These are phyloP conservation scores for Sebastes minor DNA, from an alignment of 2,797 vertebrate species.

Conservation along the genomic window DNA sequence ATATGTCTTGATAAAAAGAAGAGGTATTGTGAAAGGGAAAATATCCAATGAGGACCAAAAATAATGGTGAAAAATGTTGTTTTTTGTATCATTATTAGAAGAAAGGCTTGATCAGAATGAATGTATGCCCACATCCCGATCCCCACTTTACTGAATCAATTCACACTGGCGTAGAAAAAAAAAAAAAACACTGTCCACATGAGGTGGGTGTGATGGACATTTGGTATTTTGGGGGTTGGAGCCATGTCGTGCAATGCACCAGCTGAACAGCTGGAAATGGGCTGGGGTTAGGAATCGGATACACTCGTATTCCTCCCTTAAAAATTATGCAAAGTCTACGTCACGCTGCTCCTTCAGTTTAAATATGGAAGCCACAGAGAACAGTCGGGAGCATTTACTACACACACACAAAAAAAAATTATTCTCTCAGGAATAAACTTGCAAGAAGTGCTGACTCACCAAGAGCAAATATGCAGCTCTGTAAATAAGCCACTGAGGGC, in stretches of 20 bases:
- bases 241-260: constrained; percentile 32
- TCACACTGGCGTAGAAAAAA: background rate
- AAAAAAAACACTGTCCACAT: constrained; percentile 18
- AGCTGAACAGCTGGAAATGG: constrained; percentile 42
- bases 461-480: constrained; percentile 24
- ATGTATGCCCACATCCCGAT: background rate
- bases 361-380: constrained; percentile 31
- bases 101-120: constrained; percentile 6
- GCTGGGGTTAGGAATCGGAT: constrained; percentile 37
- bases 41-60: background rate
- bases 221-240: constrained; percentile 36
- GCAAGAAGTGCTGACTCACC: constrained; percentile 46
- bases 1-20: constrained; percentile 1
- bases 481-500: constrained; percentile 58
- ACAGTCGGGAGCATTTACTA: background rate
- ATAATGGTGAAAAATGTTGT: background rate
- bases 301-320: background rate
- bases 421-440: constrained; percentile 20
- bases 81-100: background rate
- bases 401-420: background rate
- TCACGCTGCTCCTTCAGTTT: constrained; percentile 23
- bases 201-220: constrained; percentile 29
- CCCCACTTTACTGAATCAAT: constrained; percentile 12
- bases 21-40: background rate
- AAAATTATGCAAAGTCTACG: constrained; percentile 18